Conservation (phyloP, 2,888 invertebrate species). For the Lasioglossum calceatum region DNA sequence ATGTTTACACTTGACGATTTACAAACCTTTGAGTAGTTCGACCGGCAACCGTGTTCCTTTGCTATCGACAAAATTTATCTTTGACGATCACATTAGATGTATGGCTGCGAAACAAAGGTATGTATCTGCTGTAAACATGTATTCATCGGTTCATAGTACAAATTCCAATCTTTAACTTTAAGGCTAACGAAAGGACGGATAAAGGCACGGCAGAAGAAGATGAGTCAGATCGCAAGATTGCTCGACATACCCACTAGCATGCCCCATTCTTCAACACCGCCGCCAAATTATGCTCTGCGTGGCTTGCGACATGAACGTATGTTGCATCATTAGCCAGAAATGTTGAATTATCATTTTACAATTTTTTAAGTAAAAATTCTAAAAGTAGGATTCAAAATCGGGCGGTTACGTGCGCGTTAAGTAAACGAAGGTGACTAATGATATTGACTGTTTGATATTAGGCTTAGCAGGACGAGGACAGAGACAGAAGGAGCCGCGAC, state of each 20-base stretch:
- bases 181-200: slow-evolving; percentile 90
- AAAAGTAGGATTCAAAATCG: background rate
- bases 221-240: slow-evolving; percentile 97
- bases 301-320: slow-evolving; percentile 81
- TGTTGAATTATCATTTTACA: background rate
- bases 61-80: slow-evolving; percentile 96
- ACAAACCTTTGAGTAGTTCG: slow-evolving; percentile 90
- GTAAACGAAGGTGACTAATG: background rate
- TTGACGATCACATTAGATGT: slow-evolving; percentile 99
- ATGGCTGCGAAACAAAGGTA: slow-evolving; percentile 99
- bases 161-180: slow-evolving; percentile 6
- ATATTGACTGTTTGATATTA: slow-evolving; percentile 45
- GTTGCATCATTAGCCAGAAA: slow-evolving; percentile 37
- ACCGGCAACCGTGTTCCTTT: slow-evolving; percentile 91
- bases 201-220: slow-evolving; percentile 98
- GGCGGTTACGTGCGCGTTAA: background rate
- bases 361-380: background rate
- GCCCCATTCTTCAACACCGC: slow-evolving; percentile 82
- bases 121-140: background rate
- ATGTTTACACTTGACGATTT: slow-evolving; percentile 96
- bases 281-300: slow-evolving; percentile 80
- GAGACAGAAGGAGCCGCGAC: slow-evolving; percentile 77
- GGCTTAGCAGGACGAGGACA: slow-evolving; percentile 79
- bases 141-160: background rate
- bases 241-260: slow-evolving; percentile 90